phyloP scores from a whole-genome alignment of 2,113 vertebrate genomes.

The Manacus vitellinus region DNA sequence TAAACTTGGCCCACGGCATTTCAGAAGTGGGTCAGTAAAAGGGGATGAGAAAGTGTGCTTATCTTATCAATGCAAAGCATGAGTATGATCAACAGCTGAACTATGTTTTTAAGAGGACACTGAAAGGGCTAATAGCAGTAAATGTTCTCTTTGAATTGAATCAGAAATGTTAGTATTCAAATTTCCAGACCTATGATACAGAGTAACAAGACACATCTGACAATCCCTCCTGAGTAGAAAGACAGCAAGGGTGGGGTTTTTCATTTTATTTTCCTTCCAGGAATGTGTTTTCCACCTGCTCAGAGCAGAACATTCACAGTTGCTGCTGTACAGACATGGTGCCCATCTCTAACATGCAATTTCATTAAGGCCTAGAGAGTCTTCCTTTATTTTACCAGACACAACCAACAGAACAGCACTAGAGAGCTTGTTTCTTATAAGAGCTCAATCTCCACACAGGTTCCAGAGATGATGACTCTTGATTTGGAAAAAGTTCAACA shows the following conservation, averaged over 20 bases:
- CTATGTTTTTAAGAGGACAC: neutral
- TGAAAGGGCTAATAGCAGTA: neutral
- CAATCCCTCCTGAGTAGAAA: neutral
- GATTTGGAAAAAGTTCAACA: neutral
- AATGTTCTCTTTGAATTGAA: fast-evolving
- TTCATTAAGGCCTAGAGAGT: neutral
- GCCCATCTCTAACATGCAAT: neutral
- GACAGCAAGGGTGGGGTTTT: neutral
- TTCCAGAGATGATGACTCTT: neutral
- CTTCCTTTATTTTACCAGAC: neutral
- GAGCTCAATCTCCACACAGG: neutral
- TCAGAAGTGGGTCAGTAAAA: neutral
- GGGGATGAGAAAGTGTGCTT: neutral
- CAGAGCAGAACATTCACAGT: neutral
- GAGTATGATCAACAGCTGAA: neutral
- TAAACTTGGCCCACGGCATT: neutral
- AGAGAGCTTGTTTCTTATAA: neutral
- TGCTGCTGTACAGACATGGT: neutral
- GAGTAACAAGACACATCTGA: neutral
- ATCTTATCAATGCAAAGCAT: neutral
- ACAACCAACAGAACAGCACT: neutral
- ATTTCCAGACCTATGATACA: neutral
- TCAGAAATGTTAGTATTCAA: neutral
- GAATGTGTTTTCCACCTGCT: neutral
- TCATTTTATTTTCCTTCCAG: neutral